Evolutionary conservation across 1,140 invertebrate genomes (phyloP).

Genomic region (Aphelinus atriplicis): DNA sequence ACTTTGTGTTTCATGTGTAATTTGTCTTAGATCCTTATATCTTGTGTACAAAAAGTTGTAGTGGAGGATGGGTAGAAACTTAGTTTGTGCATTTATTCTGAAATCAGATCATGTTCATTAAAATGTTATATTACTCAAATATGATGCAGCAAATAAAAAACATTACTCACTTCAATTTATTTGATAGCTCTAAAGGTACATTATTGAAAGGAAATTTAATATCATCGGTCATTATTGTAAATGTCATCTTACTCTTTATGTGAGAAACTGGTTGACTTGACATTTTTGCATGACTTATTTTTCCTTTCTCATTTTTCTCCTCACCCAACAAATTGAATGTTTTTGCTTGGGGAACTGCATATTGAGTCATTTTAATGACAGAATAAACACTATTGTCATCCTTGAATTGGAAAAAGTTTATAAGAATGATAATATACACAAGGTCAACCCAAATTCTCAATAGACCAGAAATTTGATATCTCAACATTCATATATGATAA

Average conservation of each 20-base stretch:
- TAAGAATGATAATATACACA: slow-evolving; percentile 19
- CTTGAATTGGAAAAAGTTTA: slow-evolving; percentile 51
- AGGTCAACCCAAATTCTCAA: too few relatives aligned
- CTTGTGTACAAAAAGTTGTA: slow-evolving; percentile 85
- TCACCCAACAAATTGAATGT: slow-evolving; percentile 79
- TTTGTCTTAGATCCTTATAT: slow-evolving; percentile 76
- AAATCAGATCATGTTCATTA: slow-evolving; percentile 51
- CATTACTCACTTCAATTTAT: slow-evolving; percentile 66
- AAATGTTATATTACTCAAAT: background rate
- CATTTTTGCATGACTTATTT: slow-evolving; percentile 43
- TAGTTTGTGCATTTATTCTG: slow-evolving; percentile 71
- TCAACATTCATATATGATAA: too few relatives aligned
- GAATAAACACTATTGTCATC: slow-evolving; percentile 68
- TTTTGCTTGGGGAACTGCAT: slow-evolving; percentile 76
- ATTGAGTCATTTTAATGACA: slow-evolving; percentile 74
- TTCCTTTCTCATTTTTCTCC: slow-evolving; percentile 46
- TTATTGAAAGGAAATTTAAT: slow-evolving; percentile 69
- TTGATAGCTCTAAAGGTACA: slow-evolving; percentile 71
- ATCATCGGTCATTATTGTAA: slow-evolving; percentile 75
- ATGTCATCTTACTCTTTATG: slow-evolving; percentile 70
- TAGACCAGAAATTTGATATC: too few relatives aligned
- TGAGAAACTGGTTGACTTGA: slow-evolving; percentile 66
- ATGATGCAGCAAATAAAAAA: too few relatives aligned
- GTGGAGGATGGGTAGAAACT: slow-evolving; percentile 85
- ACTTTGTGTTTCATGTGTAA: slow-evolving; percentile 68